Evolutionary conservation across 2,113 vertebrate species (phyloP), one percentile per base, ranked within the genome.

Genomic region (Perccottus glenii): DNA sequence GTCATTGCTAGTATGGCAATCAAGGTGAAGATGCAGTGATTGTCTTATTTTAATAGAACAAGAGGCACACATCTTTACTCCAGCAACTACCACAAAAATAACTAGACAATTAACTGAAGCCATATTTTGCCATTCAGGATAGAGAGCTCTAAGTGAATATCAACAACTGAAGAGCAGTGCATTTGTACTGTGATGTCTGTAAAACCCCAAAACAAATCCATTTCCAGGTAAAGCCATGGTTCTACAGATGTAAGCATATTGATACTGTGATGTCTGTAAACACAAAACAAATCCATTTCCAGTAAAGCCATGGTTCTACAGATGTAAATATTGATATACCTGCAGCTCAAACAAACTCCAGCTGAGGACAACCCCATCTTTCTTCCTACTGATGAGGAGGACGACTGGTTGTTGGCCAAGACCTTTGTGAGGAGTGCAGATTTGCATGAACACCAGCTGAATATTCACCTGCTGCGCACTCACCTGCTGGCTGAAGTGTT

Each of bases 1-100:
- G 42, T 69, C 91, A 67, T 91, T 89, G 11, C 66, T 83, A 92
- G 82, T 0, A 65, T 97, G 75, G 73, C 87, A 27, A 75, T 93
- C 12, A 95, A 98, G 91, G 74, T 95, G 0, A 67, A 95, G 95
- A n/a, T n/a, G n/a, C n/a, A n/a, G 96, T 96, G 15, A 63, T 9
- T 60, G 12, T 62, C 11, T 58, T 27, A 33, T n/a, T 6, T 5
- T 43, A n/a, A n/a, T n/a, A n/a, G n/a, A n/a, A n/a, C n/a, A n/a
- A n/a, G n/a, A n/a, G n/a, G 4, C 2, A 19, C 15, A 14, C 4
- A 3, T 11, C 3, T 45, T 45, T 45, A 45, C 15, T 36, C n/a
- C n/a, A n/a, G n/a, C n/a, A n/a, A n/a, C n/a, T n/a, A 45, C 10
- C 44, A 49, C 15, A 4, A 49, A 16, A 7, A 14, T 16, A 49